A percentile compares a stretch with the other conserved stretches of the same genome.
phyloP scores from a whole-genome alignment of 2,888 invertebrate species.

The Epiblema foenella region DNA sequence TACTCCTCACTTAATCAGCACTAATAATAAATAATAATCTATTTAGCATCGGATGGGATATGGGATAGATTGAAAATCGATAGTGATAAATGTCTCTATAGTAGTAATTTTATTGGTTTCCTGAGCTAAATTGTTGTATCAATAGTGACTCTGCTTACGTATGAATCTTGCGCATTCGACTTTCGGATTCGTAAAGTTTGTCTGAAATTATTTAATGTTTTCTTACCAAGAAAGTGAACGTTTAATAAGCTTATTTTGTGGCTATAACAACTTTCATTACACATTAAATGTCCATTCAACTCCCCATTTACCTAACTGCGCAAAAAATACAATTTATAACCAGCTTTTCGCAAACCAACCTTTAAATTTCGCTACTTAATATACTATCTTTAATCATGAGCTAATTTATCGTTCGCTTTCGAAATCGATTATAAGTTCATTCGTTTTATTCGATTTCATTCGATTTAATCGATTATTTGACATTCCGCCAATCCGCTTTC shows the following conservation, averaged over 20 bases:
- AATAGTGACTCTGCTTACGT: background rate
- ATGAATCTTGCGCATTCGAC: background rate
- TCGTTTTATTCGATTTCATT: constrained; percentile 30
- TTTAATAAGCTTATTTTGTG: constrained; percentile 16
- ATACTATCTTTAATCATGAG: constrained; percentile 23
- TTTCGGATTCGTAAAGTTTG: background rate
- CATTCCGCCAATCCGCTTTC: constrained; percentile 11
- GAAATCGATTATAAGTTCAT: constrained; percentile 29
- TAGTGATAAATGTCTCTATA: background rate
- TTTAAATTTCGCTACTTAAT: constrained; percentile 26
- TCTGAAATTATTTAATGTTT: background rate
- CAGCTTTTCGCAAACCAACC: constrained; percentile 17
- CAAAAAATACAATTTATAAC: constrained; percentile 20
- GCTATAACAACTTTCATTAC: constrained; percentile 15
- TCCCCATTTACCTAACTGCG: constrained; percentile 18
- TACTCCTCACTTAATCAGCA: too few relatives aligned
- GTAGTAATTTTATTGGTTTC: background rate
- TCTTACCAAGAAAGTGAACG: constrained; percentile 10
- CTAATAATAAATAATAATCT: too few relatives aligned
- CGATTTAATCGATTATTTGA: constrained; percentile 29
- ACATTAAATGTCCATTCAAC: constrained; percentile 16
- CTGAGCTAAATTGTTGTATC: background rate
- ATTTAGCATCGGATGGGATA: background rate
- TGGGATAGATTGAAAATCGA: background rate
- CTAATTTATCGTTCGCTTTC: constrained; percentile 35